Evolutionary conservation across 2,888 invertebrate species (phyloP).

Genomic region (Ochropleura leucogaster): DNA sequence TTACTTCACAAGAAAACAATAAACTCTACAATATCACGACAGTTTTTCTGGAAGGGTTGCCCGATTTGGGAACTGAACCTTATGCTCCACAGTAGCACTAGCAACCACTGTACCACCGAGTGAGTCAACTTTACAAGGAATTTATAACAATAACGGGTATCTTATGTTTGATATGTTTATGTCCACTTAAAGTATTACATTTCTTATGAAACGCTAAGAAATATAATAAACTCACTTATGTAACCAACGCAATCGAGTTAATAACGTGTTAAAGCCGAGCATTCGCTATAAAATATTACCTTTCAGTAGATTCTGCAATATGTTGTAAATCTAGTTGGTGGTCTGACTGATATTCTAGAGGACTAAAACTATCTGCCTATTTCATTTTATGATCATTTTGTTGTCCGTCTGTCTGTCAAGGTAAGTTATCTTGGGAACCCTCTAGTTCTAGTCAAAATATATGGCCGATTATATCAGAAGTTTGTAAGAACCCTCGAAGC

Average conservation of each 20-base stretch:
- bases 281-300: conserved; percentile 15
- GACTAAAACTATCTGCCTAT: background rate
- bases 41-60: background rate
- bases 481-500: too few relatives aligned
- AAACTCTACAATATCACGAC: background rate
- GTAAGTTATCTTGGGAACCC: too few relatives aligned
- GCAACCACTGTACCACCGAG: background rate
- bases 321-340: conserved; percentile 21
- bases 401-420: too few relatives aligned
- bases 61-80: too few relatives aligned
- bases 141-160: background rate
- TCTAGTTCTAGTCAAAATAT: too few relatives aligned
- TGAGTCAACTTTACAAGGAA: background rate
- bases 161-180: conserved; percentile 6
- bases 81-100: background rate
- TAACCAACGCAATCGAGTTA: conserved; percentile 41
- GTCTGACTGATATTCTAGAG: background rate
- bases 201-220: conserved; percentile 11
- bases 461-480: too few relatives aligned
- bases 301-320: conserved; percentile 25
- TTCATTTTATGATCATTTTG: too few relatives aligned
- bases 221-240: conserved; percentile 10
- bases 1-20: background rate
- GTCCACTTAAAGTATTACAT: background rate
- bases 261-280: conserved; percentile 39